phyloP scores from a whole-genome alignment of 1,140 invertebrate genomes.

The Meteorus sp. region DNA sequence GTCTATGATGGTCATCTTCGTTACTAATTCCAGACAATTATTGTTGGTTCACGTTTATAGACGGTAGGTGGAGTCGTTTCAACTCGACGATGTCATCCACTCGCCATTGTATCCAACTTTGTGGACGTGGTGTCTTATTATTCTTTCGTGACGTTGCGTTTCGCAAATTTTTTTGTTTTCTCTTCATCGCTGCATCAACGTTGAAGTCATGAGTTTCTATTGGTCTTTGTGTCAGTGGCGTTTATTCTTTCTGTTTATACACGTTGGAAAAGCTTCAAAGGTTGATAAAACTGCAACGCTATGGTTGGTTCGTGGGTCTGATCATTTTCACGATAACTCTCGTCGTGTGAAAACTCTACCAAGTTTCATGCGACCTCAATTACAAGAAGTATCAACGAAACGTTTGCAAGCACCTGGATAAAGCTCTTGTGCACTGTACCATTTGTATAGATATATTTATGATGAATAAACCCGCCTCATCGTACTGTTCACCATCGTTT shows the following conservation, averaged over 20 bases:
- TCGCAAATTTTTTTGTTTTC: background rate
- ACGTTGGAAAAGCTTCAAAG: background rate
- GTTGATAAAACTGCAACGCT: no score
- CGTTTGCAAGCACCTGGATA: slow-evolving; percentile 11
- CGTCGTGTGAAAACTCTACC: background rate
- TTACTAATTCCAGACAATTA: slow-evolving; percentile 43
- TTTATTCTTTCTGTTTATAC: slow-evolving; percentile 9
- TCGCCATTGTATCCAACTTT: slow-evolving; percentile 32
- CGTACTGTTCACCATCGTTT: background rate
- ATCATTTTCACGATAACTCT: slow-evolving; percentile 12
- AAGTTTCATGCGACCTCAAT: slow-evolving; percentile 1
- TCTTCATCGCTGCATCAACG: background rate
- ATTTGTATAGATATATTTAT: no score
- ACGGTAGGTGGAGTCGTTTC: slow-evolving; percentile 34
- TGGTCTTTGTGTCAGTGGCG: background rate
- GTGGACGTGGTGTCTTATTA: slow-evolving; percentile 29
- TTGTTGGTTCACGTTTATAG: no score
- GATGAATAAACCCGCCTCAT: slow-evolving; percentile 11
- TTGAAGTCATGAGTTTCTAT: background rate
- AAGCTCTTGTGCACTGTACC: no score
- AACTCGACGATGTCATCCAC: slow-evolving; percentile 36
- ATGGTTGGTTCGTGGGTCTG: background rate
- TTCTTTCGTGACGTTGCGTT: background rate
- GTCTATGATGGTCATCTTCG: slow-evolving; percentile 22
- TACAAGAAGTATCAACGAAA: background rate